Evolutionary conservation across 2,888 invertebrate species (phyloP).

Genomic region (Teleogryllus oceanicus): DNA sequence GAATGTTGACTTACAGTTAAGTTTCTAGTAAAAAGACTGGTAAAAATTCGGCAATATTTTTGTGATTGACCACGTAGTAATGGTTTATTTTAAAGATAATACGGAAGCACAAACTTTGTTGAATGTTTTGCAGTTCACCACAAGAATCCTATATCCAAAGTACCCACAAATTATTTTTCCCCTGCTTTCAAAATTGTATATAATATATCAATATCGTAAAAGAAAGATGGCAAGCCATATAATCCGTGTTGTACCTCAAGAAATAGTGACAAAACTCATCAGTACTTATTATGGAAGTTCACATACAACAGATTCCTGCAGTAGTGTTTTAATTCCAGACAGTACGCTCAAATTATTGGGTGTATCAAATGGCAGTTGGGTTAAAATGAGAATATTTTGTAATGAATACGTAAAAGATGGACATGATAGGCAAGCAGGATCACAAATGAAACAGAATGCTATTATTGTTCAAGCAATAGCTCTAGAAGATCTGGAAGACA

Average conservation of each 20-base stretch:
- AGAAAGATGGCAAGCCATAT: background rate
- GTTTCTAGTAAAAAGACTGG: no score
- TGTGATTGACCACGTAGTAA: no score
- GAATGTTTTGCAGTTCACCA: conserved; percentile 21
- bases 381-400: background rate
- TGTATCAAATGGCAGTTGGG: background rate
- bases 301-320: no score
- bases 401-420: background rate
- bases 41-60: no score
- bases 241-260: conserved; percentile 12
- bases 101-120: background rate
- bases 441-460: background rate
- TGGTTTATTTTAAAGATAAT: no score
- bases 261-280: background rate
- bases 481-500: conserved; percentile 21
- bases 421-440: background rate
- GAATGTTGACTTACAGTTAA: no score
- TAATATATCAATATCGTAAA: background rate
- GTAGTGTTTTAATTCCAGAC: background rate
- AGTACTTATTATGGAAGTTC: no score
- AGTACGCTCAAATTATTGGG: background rate
- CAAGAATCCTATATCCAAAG: conserved; percentile 22
- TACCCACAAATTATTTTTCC: background rate
- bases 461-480: background rate
- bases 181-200: background rate